A percentile compares a stretch with the other conserved stretches of the same genome.
These are phyloP conservation scores for Theristicus caerulescens DNA, from an alignment of 2,113 vertebrate species.

Conservation along the genomic window DNA sequence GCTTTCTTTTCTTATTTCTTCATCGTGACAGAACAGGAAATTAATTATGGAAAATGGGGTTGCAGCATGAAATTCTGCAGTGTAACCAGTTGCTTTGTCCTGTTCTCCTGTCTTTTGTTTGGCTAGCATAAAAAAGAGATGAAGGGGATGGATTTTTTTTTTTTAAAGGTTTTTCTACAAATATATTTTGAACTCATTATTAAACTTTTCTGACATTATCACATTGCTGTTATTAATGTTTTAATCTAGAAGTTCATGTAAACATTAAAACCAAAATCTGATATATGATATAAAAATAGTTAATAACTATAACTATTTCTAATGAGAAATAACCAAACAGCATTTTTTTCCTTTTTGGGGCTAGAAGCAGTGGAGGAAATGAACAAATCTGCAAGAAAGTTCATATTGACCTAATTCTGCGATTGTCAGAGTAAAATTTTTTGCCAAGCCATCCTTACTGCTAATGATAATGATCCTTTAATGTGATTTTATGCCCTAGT, in stretches of 20 bases:
- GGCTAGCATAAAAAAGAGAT: background rate
- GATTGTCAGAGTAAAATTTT: background rate
- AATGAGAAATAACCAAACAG: background rate
- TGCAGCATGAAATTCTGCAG: background rate
- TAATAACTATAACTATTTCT: background rate
- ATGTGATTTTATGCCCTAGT: conserved; percentile 15
- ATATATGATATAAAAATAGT: background rate
- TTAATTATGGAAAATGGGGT: background rate
- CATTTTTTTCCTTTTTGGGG: background rate
- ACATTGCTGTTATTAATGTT: background rate
- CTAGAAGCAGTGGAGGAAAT: background rate
- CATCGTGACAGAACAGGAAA: background rate
- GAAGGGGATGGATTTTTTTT: background rate
- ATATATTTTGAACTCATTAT: background rate
- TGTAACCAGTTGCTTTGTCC: background rate
- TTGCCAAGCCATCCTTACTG: background rate
- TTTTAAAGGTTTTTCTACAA: background rate
- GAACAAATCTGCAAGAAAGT: background rate
- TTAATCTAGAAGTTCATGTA: background rate
- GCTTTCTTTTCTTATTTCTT: background rate
- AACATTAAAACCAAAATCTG: background rate
- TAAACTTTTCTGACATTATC: background rate
- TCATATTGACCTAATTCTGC: conserved; percentile 10
- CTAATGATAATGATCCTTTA: conserved; percentile 1
- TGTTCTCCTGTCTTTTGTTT: background rate